phyloP scores from a whole-genome alignment of 2,113 vertebrate genomes.

The Silurus asotus region DNA sequence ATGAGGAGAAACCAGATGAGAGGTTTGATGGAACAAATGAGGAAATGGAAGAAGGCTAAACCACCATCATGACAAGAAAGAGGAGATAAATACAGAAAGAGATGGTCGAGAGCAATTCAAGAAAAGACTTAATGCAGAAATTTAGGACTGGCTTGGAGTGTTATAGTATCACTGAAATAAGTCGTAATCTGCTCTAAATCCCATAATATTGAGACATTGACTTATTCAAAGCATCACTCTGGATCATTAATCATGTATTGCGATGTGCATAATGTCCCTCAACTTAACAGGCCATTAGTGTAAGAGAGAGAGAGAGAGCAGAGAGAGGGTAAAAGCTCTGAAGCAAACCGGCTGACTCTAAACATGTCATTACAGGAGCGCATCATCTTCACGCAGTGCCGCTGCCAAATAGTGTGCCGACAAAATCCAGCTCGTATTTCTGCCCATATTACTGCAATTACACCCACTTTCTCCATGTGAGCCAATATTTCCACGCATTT shows the following conservation, averaged over 20 bases:
- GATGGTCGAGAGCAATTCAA: neutral
- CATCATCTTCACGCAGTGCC: neutral
- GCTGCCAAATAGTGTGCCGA: neutral
- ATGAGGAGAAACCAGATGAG: neutral
- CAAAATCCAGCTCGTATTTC: neutral
- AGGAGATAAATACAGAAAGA: conserved; percentile 38
- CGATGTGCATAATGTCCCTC: neutral
- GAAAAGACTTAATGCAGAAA: neutral
- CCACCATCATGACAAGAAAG: neutral
- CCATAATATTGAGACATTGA: neutral
- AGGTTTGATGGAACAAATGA: neutral
- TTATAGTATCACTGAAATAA: neutral
- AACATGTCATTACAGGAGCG: neutral
- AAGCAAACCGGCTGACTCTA: neutral
- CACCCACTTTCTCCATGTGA: neutral
- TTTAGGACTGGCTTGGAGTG: neutral
- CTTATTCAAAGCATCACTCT: neutral
- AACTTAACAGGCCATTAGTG: conserved; percentile 24
- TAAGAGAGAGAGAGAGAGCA: neutral
- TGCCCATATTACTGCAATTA: neutral
- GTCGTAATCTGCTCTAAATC: neutral
- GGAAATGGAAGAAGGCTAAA: neutral
- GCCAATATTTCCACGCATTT: neutral
- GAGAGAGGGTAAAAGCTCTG: neutral
- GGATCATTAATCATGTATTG: neutral